A percentile compares a stretch with the other conserved stretches of the same genome.
Evolutionary conservation across 2,888 invertebrate species (phyloP).

Genomic region (Sinhomidia bicolor): DNA sequence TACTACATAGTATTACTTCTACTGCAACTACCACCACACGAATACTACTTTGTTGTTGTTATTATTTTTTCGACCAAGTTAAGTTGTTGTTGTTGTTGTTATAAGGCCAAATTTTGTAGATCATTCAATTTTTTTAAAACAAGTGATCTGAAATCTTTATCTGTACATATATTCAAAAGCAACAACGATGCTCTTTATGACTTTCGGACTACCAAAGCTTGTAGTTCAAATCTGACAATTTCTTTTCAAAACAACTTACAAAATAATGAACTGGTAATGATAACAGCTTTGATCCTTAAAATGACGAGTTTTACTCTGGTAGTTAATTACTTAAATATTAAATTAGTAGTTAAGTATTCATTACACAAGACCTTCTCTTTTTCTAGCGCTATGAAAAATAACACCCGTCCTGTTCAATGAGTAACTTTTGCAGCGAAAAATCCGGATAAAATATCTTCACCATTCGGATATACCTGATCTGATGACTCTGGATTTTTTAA

Average conservation of each 20-base stretch:
- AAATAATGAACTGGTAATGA: too few species aligned
- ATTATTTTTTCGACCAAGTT: not conserved
- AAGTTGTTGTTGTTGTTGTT: not conserved
- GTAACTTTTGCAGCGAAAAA: not conserved
- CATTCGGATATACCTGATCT: not conserved
- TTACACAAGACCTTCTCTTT: not conserved
- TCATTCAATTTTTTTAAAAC: not conserved
- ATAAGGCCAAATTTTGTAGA: not conserved
- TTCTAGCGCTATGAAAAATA: not conserved
- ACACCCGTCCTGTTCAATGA: not conserved
- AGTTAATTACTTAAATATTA: not conserved
- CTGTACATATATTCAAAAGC: too few species aligned
- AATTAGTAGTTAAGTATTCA: not conserved
- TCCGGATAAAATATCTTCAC: not conserved
- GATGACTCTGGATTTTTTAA: not conserved
- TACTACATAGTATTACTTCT: not conserved
- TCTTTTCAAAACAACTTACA: too few species aligned
- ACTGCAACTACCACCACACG: too few species aligned
- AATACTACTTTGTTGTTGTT: too few species aligned
- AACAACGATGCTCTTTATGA: too few species aligned
- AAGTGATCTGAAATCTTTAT: too few species aligned
- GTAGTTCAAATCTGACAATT: too few species aligned
- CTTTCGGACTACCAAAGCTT: too few species aligned
- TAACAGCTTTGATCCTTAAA: too few species aligned
- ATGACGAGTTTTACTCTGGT: too few species aligned